Percentiles rank a stretch among this genome's conserved stretches.
Evolutionary conservation across 2,113 vertebrate species (phyloP).

Genomic region (Chlamydotis undulata): DNA sequence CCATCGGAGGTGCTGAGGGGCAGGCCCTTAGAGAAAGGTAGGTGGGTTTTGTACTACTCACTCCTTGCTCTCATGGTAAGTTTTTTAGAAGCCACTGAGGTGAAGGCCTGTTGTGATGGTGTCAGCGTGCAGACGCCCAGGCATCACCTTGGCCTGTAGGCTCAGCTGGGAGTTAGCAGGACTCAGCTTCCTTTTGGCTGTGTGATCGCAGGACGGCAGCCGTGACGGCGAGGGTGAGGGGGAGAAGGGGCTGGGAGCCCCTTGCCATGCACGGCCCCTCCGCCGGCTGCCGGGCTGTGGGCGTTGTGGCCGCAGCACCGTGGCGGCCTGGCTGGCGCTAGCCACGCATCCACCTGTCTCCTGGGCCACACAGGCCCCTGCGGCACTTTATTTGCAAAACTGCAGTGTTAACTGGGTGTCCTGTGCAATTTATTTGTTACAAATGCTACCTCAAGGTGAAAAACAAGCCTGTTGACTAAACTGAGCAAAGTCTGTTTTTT

Average conservation of each 20-base stretch:
- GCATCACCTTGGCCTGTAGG: not conserved
- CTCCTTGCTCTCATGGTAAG: not conserved
- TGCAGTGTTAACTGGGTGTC: not conserved
- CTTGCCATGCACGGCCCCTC: not conserved
- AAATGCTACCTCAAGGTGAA: constrained; percentile 64
- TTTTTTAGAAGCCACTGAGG: not conserved
- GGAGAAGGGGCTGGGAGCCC: not conserved
- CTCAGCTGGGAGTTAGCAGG: not conserved
- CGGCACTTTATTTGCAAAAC: not conserved
- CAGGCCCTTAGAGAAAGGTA: not conserved
- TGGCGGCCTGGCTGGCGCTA: not conserved
- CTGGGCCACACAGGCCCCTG: not conserved
- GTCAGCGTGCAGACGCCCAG: not conserved
- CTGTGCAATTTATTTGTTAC: constrained; percentile 15
- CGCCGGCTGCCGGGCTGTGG: accelerated
- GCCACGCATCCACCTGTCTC: not conserved
- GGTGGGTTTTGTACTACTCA: not conserved
- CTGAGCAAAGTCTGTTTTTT: not conserved
- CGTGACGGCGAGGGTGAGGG: not conserved
- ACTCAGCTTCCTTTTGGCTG: not conserved
- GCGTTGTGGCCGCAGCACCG: not conserved
- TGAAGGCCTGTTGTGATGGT: not conserved
- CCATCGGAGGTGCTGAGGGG: not conserved
- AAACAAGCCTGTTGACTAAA: not conserved
- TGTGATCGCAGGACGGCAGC: not conserved